These are phyloP conservation scores for Hydropotes inermis DNA, from an alignment of 2,113 vertebrate species.

Conservation along the genomic window DNA sequence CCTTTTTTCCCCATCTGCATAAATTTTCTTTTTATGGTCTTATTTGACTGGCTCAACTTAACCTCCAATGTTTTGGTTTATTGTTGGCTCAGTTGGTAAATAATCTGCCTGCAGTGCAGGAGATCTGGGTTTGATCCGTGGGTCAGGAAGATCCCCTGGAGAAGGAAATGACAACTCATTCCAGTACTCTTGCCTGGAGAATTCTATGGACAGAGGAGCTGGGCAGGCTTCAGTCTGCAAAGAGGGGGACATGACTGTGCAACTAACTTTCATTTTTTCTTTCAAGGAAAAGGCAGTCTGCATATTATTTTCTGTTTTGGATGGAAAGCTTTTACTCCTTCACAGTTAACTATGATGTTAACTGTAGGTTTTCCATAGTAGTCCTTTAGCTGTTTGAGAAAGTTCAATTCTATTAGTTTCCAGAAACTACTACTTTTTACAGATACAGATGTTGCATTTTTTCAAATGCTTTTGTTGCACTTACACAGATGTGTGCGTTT, in stretches of 20 bases:
- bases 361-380: neutral
- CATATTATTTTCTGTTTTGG: neutral
- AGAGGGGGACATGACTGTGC: neutral
- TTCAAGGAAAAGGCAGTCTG: neutral
- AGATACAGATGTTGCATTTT: neutral
- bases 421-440: neutral
- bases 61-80: neutral
- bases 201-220: neutral
- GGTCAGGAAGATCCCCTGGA: neutral
- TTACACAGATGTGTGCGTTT: neutral
- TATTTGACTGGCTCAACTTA: neutral
- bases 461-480: neutral
- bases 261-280: neutral
- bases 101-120: neutral
- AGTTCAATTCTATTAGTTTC: neutral
- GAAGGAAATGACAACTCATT: neutral
- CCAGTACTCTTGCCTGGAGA: neutral
- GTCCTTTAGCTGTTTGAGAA: neutral
- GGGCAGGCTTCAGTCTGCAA: neutral
- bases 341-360: neutral
- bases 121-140: neutral
- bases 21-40: neutral
- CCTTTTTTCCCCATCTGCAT: neutral
- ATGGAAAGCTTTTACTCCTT: neutral
- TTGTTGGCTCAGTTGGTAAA: neutral